Evolutionary conservation across 2,113 vertebrate genomes (phyloP).

Genomic region (Sula dactylatra): DNA sequence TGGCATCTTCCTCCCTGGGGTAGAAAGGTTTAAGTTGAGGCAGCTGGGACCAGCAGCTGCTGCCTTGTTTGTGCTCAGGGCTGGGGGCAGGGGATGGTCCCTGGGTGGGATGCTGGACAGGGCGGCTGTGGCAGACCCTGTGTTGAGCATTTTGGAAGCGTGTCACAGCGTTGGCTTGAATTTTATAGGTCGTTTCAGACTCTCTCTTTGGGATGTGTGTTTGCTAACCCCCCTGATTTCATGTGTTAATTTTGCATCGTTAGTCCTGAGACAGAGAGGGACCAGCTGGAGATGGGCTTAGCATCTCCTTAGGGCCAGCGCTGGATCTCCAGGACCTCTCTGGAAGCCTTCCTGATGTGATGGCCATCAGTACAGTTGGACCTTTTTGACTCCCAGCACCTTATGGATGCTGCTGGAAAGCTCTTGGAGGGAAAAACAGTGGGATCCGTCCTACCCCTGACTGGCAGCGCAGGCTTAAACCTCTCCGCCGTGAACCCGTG

Average conservation of each 20-base stretch:
- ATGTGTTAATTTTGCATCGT: background rate
- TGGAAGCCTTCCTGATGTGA: background rate
- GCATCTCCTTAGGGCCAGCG: background rate
- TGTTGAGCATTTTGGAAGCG: background rate
- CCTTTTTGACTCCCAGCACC: background rate
- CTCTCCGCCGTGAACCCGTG: background rate
- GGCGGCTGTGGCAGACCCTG: background rate
- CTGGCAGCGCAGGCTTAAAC: background rate
- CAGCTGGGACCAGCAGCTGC: background rate
- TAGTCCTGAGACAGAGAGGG: background rate
- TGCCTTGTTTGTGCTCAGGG: background rate
- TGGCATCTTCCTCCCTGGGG: background rate
- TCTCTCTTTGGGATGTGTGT: background rate
- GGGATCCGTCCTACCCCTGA: background rate
- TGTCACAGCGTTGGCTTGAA: fast-evolving
- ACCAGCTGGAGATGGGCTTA: background rate
- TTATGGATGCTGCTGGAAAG: background rate
- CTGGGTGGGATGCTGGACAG: background rate
- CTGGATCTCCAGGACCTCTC: background rate
- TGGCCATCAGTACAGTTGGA: background rate
- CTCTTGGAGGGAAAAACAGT: background rate
- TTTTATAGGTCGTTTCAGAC: background rate
- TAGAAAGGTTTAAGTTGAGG: background rate
- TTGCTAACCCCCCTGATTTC: background rate
- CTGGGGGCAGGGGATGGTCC: background rate